Conservation (phyloP, 2,113 vertebrate genomes). For the Myanophis thanlyinensis region DNA sequence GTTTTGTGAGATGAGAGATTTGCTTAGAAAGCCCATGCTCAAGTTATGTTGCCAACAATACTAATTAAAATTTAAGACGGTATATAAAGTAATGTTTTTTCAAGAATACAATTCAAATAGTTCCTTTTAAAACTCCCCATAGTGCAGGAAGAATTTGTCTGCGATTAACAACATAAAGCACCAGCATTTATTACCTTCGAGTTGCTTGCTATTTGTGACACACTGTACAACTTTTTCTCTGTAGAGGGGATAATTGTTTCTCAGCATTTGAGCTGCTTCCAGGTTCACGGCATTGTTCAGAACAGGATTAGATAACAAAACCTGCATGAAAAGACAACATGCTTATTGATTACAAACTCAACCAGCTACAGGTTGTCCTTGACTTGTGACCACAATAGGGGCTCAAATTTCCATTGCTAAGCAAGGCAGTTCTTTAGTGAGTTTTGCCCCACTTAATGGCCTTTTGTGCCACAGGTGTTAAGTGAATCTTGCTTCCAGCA, state of each 20-base stretch:
- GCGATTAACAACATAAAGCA: background rate
- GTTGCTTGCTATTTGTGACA: conserved; percentile 8
- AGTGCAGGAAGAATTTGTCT: conserved; percentile 14
- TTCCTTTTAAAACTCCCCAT: background rate
- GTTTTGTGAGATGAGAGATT: conserved; percentile 9
- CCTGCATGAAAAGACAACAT: conserved; percentile 41
- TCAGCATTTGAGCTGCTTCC: conserved; percentile 38
- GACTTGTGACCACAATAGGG: background rate
- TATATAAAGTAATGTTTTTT: background rate
- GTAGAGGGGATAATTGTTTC: background rate
- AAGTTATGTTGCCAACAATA: background rate
- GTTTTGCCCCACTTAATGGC: background rate
- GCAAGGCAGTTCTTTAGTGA: background rate
- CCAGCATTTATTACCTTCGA: background rate
- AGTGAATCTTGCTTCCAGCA: background rate
- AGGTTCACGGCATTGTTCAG: conserved; percentile 48
- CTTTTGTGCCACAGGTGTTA: background rate
- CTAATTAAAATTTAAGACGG: background rate
- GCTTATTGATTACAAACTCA: background rate
- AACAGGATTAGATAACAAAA: conserved; percentile 59
- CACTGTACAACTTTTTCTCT: conserved; percentile 14
- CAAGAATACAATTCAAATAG: conserved; percentile 3
- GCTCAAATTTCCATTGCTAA: background rate
- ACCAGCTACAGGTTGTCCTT: background rate
- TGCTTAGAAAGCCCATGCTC: background rate